Base-by-base conservation (phyloP, 2,113 vertebrate genomes). In the Ciconia boyciana region DNA sequence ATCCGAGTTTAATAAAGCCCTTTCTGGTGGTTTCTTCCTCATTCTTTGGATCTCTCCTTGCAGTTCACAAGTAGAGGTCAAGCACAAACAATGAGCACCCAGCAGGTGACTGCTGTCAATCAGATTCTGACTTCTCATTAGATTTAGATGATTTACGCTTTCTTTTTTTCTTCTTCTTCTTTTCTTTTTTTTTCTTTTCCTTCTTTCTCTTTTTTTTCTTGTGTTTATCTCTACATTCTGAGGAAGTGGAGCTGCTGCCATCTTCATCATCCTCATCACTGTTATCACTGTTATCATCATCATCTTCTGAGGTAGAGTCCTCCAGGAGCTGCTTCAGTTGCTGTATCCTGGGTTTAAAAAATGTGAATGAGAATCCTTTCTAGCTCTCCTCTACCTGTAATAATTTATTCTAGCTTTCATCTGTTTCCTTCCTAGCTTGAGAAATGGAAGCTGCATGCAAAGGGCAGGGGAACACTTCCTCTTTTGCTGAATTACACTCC, bases 281-380 rank as follows among this genome's bases (percentile, higher is more conserved):
- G 41, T 90, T 74, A 49, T 93, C 87, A 41, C 97, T 97, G 66
- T 96, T 96, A 95, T 98, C 98, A 52, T 97, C 97, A 36, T 98
- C 96, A 3, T 99, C 98, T 82, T 99, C 98, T 26, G 99, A 99
- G 78, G 99, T 99, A 85, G 99, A 99, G 92, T 99, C 99, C 83
- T 99, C 99, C 36, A 99, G 98, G 52, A 99, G 98, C 95, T 99
- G 98, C 95, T 99, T 99, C 68, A 99, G 96, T 92, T 99, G 99
- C 97, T 99, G 98, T 97, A 99, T 99, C 98, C 99, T 99, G 88
- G 61, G 95, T 77, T 83, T 71, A 89, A 90, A 96, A 89, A 55
- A 90, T 1, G 18, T 36, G 18, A 81, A 62, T 91, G 4, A 96
- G 75, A 93, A 95, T 64, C 24, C 36, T 62, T 85, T 68, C 66